Base-by-base conservation (phyloP, 2,888 invertebrate species). In the Eupithecia abbreviata region DNA sequence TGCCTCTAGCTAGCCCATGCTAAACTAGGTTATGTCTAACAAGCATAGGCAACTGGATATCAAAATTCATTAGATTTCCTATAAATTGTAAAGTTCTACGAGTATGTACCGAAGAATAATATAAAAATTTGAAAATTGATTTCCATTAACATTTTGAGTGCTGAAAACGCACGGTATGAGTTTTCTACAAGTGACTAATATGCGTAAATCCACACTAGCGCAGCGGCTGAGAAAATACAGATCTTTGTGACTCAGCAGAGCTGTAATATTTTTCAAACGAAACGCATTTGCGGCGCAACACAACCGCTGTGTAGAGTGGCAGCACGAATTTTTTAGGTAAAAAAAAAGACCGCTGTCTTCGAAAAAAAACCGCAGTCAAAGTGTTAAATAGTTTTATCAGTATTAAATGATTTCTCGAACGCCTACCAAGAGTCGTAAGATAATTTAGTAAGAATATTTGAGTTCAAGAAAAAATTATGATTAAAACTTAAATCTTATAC, bases 1-100 rank as follows among this genome's bases (percentile, higher is more conserved):
- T 79, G 42, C 71, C 76, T 72, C 75, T 45, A 47, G 76, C 77
- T 71, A 74, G 72, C 76, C 72, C 43, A 58, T 72, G 58, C 43
- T 69, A 71, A 78, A 76, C 74, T 72, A 76, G 74, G 72, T 74
- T 47, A 75, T 72, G 43, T 51, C 65, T 68, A 47, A 74, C 55
- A 66, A 55, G 65, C 18, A n/a, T 45, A 30, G 10, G 4, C 18
- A 18, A 69, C 30, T 47, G 72, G 55, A 45, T 65, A n/a, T 67
- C 9, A 43, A 66, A 15, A 58, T 58, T 10, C 3, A 58, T 30
- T 30, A 58, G 58, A 30, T 62, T 62, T 62, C 10, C 10, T 62
- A 30, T 58, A 18, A 51, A n/a, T 18, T 18, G 18, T 58, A 9
- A 58, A 58, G 9, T 9, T 18, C 9, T 9, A 30, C 30, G 30